Conservation (phyloP, 2,888 invertebrate species). For the Clunio marinus region DNA sequence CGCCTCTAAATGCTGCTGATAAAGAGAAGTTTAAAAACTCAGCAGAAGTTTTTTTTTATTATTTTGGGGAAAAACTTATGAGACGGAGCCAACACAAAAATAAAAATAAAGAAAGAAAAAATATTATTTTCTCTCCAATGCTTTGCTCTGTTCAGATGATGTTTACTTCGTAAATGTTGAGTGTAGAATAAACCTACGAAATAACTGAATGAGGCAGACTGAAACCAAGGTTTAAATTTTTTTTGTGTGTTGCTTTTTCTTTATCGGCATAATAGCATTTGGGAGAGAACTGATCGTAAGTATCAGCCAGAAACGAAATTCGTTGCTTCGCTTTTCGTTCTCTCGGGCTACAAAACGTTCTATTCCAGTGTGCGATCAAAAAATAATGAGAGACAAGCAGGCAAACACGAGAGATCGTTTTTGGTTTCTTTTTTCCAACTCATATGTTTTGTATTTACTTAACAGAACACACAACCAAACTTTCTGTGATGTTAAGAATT, state of each 20-base stretch:
- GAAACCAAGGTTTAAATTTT: constrained; percentile 28
- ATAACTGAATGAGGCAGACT: constrained; percentile 24
- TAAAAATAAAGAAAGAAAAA: constrained; percentile 34
- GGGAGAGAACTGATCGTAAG: not conserved
- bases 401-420: not conserved
- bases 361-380: constrained; percentile 2
- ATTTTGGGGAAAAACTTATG: not conserved
- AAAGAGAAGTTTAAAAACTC: no score
- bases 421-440: not conserved
- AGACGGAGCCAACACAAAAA: constrained; percentile 8
- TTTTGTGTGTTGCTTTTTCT: not conserved
- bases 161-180: constrained; percentile 36
- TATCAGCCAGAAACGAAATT: not conserved
- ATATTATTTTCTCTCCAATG: constrained; percentile 19
- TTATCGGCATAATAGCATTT: not conserved
- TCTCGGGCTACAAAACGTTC: not conserved
- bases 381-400: no score
- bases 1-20: no score
- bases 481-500: no score
- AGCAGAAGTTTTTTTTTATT: no score
- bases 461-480: not conserved
- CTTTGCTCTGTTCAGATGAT: constrained; percentile 32
- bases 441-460: constrained; percentile 32
- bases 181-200: constrained; percentile 35
- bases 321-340: constrained; percentile 23